Conservation (phyloP, 2,888 invertebrate genomes). For the Malthinus flaveolus region DNA sequence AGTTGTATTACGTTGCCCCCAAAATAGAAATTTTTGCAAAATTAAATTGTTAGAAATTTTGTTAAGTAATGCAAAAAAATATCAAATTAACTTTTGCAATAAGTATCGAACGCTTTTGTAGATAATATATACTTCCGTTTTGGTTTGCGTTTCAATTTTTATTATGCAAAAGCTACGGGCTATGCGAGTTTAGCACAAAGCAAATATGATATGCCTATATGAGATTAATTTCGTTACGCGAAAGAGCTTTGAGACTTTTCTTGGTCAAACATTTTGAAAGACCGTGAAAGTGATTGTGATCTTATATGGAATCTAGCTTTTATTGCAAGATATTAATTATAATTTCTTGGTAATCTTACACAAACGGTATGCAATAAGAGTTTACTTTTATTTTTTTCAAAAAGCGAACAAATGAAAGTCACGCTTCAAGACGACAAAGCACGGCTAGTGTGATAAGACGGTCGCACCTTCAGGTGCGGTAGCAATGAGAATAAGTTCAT, state of each 20-base stretch:
- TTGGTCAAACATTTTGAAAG: conserved; percentile 24
- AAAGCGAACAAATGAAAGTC: conserved; percentile 12
- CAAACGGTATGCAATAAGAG: conserved; percentile 4
- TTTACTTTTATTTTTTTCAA: conserved; percentile 1
- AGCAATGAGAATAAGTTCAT: conserved; percentile 16
- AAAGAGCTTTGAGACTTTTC: conserved; percentile 19
- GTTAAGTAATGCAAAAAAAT: background rate
- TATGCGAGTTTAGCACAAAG: too few species aligned
- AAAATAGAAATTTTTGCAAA: conserved; percentile 5
- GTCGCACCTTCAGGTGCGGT: conserved; percentile 25
- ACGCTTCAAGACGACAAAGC: conserved; percentile 12
- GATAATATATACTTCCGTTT: conserved; percentile 1
- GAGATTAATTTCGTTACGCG: conserved; percentile 22
- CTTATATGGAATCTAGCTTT: conserved; percentile 19
- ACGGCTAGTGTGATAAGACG: conserved; percentile 14
- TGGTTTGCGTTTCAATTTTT: conserved; percentile 1
- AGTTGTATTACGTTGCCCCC: conserved; percentile 20
- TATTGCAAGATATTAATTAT: conserved; percentile 18
- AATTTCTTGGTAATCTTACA: conserved; percentile 7
- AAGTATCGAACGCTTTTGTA: background rate
- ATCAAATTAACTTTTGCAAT: too few species aligned
- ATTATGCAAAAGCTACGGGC: too few species aligned
- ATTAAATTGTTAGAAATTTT: conserved; percentile 5
- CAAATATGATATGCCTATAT: conserved; percentile 17
- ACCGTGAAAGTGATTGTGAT: conserved; percentile 17